These are phyloP conservation scores for Spizaetus ornatus DNA, from an alignment of 2,113 vertebrate species.

Conservation along the genomic window DNA sequence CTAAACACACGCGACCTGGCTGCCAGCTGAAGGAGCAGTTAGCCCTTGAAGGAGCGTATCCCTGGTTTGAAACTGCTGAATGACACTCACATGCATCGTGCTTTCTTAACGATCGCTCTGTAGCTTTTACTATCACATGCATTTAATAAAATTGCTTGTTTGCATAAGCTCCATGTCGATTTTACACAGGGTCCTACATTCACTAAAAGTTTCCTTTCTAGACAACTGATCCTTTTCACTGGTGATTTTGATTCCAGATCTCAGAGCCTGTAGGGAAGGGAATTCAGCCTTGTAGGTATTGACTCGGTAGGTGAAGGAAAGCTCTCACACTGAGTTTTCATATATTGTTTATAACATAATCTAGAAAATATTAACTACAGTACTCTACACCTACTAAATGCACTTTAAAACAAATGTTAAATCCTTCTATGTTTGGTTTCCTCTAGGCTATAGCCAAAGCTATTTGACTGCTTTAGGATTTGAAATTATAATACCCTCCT, in stretches of 20 bases:
- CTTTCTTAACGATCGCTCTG: background rate
- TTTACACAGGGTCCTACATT: background rate
- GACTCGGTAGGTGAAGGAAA: background rate
- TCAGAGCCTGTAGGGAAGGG: background rate
- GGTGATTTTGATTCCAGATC: background rate
- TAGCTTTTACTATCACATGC: background rate
- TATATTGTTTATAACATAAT: background rate
- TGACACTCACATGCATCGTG: background rate
- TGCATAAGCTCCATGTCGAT: background rate
- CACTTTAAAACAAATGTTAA: background rate
- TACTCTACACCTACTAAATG: background rate
- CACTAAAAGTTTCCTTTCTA: background rate
- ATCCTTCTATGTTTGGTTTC: background rate
- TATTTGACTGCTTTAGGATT: slow-evolving; percentile 26
- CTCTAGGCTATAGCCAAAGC: slow-evolving; percentile 3
- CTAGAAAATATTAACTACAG: background rate
- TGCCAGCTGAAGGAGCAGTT: background rate
- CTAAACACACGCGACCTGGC: rapidly evolving
- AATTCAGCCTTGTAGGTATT: background rate
- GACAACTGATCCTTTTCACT: background rate
- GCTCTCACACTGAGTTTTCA: background rate
- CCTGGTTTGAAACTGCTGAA: background rate
- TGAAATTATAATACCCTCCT: slow-evolving; percentile 1
- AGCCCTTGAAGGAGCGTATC: background rate
- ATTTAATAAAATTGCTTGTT: background rate